A percentile compares a stretch with the other conserved stretches of the same genome.
These are phyloP conservation scores for Ectobius pallidus DNA, from an alignment of 2,888 invertebrate species.

Conservation along the genomic window DNA sequence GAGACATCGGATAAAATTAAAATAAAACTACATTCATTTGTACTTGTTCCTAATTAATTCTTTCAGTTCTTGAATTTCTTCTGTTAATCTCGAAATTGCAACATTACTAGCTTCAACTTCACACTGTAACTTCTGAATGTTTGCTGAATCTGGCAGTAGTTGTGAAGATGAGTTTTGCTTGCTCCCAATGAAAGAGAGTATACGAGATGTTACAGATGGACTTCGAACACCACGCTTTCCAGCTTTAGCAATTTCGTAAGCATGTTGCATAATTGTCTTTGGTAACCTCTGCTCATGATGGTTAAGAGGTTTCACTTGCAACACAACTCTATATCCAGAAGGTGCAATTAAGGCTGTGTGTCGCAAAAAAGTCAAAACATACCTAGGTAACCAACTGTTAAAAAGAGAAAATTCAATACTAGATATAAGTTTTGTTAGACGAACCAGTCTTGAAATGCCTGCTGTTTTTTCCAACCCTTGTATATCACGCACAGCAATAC, in stretches of 20 bases:
- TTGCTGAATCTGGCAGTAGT: not conserved
- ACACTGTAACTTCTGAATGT: not conserved
- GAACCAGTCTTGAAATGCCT: slow-evolving; percentile 79
- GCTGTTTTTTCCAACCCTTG: slow-evolving; percentile 78
- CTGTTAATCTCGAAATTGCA: slow-evolving; percentile 57
- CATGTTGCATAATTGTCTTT: slow-evolving; percentile 77
- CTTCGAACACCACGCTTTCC: slow-evolving; percentile 56
- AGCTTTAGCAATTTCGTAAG: slow-evolving; percentile 80
- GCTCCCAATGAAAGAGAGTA: not conserved
- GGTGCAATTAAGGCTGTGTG: slow-evolving; percentile 82
- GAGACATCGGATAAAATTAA: too few species aligned
- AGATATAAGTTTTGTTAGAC: slow-evolving; percentile 84
- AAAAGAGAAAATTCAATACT: slow-evolving; percentile 84
- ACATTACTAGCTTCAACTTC: slow-evolving; percentile 2
- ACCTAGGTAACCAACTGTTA: slow-evolving; percentile 78
- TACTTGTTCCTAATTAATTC: slow-evolving; percentile 39
- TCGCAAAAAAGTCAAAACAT: slow-evolving; percentile 73
- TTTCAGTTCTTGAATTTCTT: slow-evolving; percentile 73
- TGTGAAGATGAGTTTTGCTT: not conserved
- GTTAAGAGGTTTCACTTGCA: slow-evolving; percentile 83
- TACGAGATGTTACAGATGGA: not conserved
- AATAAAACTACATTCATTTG: too few species aligned
- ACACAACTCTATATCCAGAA: slow-evolving; percentile 78
- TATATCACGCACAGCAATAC: slow-evolving; percentile 56
- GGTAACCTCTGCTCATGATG: slow-evolving; percentile 82